Evolutionary conservation across 2,113 vertebrate genomes (phyloP), one percentile per base, ranked within the genome.

Genomic region (Desmodus rotundus): DNA sequence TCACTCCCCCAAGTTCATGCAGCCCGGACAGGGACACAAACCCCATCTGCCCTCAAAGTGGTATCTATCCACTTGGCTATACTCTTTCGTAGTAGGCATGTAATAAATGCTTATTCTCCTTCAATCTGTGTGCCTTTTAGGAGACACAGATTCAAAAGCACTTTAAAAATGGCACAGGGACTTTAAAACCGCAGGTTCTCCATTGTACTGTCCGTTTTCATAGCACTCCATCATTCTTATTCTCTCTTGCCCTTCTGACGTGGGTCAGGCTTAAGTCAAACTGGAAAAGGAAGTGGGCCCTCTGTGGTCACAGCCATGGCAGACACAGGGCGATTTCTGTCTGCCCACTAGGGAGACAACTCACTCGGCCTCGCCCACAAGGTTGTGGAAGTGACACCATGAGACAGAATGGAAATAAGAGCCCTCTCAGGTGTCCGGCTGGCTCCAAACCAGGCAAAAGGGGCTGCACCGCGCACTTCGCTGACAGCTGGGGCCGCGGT

Each of bases 401-500:
- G 26, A 28, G 33, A 45, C 0, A 15, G 10, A 36, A 80, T 5
- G 24, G 80, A 33, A 65, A 52, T 0, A 33, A 28, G 91, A 81
- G 43, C 22, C 68, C 67, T 33, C 36, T 31, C 20, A 5, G 19
- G 56, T 50, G 52, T 19, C 33, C 54, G 65, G 36, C 81, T 70
- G 47, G 38, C 54, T 74, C 65, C n/a, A 10, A 52, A 45, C 43
- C 31, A 77, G 16, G 33, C 38, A 73, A 61, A 61, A 56, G 74
- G 33, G 1, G 1, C 22, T 81, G 7, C 58, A 52, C 50, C 52
- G n/a, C 0, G 0, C n/a, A 10, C 22, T 58, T 38, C 6, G 9
- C 10, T 9, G 3, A 17, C 10, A 45, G 36, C 12, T 3, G 0
- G 9, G 22, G 15, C 41, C 70, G 10, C 36, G 1, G 24, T 56